Evolutionary conservation across 2,797 vertebrate species (phyloP), one percentile per base, ranked within the genome.

Genomic region (Coreius guichenoti): DNA sequence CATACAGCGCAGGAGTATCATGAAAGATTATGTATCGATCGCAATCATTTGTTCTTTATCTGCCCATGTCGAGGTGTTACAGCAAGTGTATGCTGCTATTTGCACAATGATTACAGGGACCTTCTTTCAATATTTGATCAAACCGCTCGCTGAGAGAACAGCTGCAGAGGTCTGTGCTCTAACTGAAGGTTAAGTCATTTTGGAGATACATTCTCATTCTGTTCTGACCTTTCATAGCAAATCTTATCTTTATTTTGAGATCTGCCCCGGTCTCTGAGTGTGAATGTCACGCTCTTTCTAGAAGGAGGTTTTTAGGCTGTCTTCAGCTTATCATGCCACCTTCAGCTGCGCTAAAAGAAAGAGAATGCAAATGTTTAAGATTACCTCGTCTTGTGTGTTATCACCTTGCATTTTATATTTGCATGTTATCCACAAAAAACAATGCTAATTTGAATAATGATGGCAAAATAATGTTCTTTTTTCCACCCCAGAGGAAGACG

Each of bases 231-330:
- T 87, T 86, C 16, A 8, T 33, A 54, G 77, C 70, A 80, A 76
- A 85, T 83, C 73, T 69, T 84, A 84, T 84, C 81, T 83, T 51
- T 87, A 76, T 84, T 88, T 85, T 67, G 61, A 82, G 80, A 82
- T 81, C 47, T 67, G 36, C 73, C 70, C n/a, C 9, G 58, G 76
- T 58, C 81, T 73, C 81, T n/a, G 33, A 51, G 82, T 47, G 67
- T 67, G 72, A 81, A 88, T 84, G 73, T 81, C 87, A 86, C 33
- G 85, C 72, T 81, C 76, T 76, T 86, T 86, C 45, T 86, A 36
- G 54, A 78, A 63, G 45, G 36, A 68, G 67, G 74, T 86, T 81
- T 78, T 85, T 47, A 82, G 67, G 26, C 31, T 63, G 65, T 68
- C 47, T 83, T 58, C 74, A 13, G 61, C 68, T 45, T 76, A 82